Conservation (phyloP, 2,888 invertebrate species). For the Nymphalis urticae region DNA sequence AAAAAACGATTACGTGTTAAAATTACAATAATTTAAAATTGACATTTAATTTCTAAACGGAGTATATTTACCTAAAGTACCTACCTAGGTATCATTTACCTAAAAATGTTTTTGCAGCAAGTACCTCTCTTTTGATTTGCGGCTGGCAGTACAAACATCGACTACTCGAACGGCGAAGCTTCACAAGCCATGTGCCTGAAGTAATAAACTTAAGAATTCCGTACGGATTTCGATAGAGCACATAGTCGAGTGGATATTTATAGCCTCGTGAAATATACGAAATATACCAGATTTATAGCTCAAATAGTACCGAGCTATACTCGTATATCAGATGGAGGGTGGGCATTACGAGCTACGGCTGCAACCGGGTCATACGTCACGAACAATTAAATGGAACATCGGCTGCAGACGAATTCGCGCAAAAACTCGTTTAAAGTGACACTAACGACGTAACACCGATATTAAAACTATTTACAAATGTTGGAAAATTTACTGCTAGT, state of each 20-base stretch:
- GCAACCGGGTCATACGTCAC: slow-evolving; percentile 19
- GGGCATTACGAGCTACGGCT: background rate
- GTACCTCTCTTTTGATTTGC: background rate
- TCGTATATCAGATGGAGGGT: background rate
- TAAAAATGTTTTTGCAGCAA: no score
- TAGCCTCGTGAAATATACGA: slow-evolving; percentile 5
- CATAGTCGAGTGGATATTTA: background rate
- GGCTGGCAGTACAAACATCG: background rate
- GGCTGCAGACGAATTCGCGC: slow-evolving; percentile 9
- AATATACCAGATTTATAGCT: background rate
- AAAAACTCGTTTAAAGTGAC: slow-evolving; percentile 23
- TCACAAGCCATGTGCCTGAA: background rate
- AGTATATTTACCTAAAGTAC: no score
- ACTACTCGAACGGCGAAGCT: background rate
- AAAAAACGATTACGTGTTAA: no score
- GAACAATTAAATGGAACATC: slow-evolving; percentile 30
- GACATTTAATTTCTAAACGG: no score
- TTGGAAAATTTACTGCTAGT: background rate
- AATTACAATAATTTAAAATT: no score
- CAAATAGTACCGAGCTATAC: background rate
- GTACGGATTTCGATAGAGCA: slow-evolving; percentile 2
- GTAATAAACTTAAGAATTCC: slow-evolving; percentile 4
- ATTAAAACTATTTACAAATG: slow-evolving; percentile 10
- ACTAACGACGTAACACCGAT: slow-evolving; percentile 23
- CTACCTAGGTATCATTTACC: no score